phyloP scores from a whole-genome alignment of 2,113 vertebrate species.

The Dolichotis patagonum region DNA sequence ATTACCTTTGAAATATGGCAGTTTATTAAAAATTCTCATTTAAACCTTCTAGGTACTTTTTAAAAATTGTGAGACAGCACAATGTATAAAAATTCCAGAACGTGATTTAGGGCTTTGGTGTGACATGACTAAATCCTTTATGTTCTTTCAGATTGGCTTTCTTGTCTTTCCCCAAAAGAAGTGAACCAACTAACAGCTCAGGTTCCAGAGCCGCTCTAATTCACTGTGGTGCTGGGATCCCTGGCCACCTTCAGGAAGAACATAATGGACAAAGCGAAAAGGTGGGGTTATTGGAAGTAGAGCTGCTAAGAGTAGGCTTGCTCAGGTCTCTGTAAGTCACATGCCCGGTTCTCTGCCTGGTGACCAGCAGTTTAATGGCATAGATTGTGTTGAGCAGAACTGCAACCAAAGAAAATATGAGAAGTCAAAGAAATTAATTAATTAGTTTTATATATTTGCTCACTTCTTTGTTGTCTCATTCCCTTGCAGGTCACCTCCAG shows the following conservation, averaged over 20 bases:
- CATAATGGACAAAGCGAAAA: neutral
- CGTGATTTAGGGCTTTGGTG: neutral
- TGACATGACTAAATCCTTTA: neutral
- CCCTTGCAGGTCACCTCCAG: neutral
- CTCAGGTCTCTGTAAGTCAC: neutral
- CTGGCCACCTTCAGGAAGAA: neutral
- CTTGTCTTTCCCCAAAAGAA: neutral
- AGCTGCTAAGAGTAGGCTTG: neutral
- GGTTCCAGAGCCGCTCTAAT: neutral
- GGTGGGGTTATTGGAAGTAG: no score
- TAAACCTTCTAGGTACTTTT: neutral
- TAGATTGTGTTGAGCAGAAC: neutral
- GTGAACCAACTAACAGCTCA: neutral
- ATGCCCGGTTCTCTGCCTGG: neutral
- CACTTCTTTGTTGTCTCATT: neutral
- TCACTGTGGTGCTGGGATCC: neutral
- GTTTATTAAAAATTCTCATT: constrained; percentile 6
- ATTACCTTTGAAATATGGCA: neutral
- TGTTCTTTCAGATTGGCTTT: neutral
- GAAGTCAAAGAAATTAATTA: neutral
- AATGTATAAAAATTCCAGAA: neutral
- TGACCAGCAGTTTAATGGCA: neutral
- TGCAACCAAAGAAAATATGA: neutral
- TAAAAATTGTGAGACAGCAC: neutral
- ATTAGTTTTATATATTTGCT: neutral